A percentile compares a stretch with the other conserved stretches of the same genome.
Evolutionary conservation across 2,888 invertebrate genomes (phyloP).

Genomic region (Teleogryllus oceanicus): DNA sequence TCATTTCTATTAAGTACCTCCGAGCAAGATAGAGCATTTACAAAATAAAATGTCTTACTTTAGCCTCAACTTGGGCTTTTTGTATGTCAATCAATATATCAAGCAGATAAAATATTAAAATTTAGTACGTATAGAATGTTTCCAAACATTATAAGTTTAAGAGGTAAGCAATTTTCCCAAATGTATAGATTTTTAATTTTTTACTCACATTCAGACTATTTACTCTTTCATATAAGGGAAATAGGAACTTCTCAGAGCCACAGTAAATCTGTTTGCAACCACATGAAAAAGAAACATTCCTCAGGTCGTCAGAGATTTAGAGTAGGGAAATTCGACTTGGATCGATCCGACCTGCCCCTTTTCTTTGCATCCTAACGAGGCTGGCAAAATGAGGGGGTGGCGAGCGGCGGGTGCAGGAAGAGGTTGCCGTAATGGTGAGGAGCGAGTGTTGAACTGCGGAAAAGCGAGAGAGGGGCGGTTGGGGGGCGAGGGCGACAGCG

Average conservation of each 20-base stretch:
- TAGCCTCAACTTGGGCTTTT: too few relatives aligned
- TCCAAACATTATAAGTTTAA: too few relatives aligned
- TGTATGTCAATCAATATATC: too few relatives aligned
- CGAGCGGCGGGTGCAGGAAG: not conserved
- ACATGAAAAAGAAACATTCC: constrained; percentile 5
- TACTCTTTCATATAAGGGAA: not conserved
- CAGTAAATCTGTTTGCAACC: not conserved
- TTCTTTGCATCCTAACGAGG: not conserved
- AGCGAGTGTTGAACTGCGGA: constrained; percentile 1
- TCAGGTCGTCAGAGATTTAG: not conserved
- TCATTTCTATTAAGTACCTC: too few relatives aligned
- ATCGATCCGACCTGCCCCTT: not conserved
- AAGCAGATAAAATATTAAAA: too few relatives aligned
- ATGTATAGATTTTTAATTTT: too few relatives aligned
- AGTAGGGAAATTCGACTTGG: not conserved
- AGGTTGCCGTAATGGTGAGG: constrained; percentile 7
- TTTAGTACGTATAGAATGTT: too few relatives aligned
- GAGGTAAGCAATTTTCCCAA: too few relatives aligned
- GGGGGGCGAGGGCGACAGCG: not conserved
- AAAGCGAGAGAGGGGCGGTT: not conserved
- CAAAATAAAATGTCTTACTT: too few relatives aligned
- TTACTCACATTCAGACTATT: not conserved
- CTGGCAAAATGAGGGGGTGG: not conserved
- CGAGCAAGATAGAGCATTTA: too few relatives aligned
- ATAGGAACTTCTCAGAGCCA: not conserved